Evolutionary conservation across 92 coral and sea anemone species (phyloP).

Genomic region (Virgularia gustaviana): DNA sequence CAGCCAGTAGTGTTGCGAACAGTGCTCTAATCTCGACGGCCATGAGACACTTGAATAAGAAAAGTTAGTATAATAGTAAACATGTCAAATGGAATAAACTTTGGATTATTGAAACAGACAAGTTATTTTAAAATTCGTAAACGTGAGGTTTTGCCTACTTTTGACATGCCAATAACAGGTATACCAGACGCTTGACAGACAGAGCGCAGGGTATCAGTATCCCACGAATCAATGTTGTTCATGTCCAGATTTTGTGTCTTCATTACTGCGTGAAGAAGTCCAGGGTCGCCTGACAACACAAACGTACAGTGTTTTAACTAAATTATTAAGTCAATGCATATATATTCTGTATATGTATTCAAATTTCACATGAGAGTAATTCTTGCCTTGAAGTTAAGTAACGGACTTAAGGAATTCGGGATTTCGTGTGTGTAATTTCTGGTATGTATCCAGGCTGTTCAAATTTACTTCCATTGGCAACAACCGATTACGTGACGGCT

Average conservation of each 20-base stretch:
- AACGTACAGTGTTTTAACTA: too few species aligned
- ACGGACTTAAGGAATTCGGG: too few species aligned
- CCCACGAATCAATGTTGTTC: background rate
- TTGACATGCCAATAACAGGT: slow-evolving; percentile 19
- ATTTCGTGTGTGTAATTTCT: too few species aligned
- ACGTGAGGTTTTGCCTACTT: background rate
- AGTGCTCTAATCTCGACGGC: slow-evolving; percentile 1
- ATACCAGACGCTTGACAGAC: background rate
- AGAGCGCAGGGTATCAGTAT: background rate
- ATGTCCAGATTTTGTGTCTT: slow-evolving; percentile 2
- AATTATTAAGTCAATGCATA: too few species aligned
- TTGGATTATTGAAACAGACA: background rate
- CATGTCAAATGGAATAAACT: background rate
- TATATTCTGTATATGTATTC: too few species aligned
- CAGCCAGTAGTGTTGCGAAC: background rate
- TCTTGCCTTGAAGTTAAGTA: too few species aligned
- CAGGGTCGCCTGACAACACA: slow-evolving; percentile 15
- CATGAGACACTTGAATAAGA: background rate
- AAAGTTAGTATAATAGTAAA: background rate
- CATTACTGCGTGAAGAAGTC: background rate
- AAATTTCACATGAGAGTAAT: too few species aligned
- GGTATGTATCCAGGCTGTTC: too few species aligned
- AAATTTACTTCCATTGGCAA: too few species aligned
- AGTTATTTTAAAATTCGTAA: background rate
- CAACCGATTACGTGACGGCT: too few species aligned